Evolutionary conservation across 2,113 vertebrate genomes (phyloP), one percentile per base, ranked within the genome.

Genomic region (Albula goreensis): DNA sequence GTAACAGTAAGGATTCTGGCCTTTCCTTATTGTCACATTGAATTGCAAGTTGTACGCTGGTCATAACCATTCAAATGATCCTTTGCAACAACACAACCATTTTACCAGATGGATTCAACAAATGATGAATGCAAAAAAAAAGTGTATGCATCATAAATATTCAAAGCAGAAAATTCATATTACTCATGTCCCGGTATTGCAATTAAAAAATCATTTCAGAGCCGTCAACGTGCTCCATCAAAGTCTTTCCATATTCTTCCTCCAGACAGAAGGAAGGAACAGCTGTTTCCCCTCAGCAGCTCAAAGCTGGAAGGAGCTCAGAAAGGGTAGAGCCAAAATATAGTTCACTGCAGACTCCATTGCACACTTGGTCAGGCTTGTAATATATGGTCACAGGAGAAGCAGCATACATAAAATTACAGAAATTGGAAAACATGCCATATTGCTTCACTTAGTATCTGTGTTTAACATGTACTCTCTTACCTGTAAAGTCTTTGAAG

Each of bases 251-350:
- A 83, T 84, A 78, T 70, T 86, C 78, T 60, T 87, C 80, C 57
- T 86, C 11, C 81, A 82, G 83, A 87, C 89, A 91, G 84, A 91
- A 86, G 90, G 84, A 66, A 19, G 5, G 63, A 90, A 88, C 90
- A 91, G 84, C 89, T 91, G 89, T 87, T 90, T 88, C 82, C 85
- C 88, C 86, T 91, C 77, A 85, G 87, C 88, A 89, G 88, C 80
- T 82, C 78, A 66, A 52, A 70, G 77, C 63, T 82, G 48, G 85
- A 60, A 86, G 70, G 78, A 56, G 77, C 80, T 85, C 13, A 57
- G 57, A 78, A 57, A 56, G 56, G 50, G 50, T 52, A 22, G 81
- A 84, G 85, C 5, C 1, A 70, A 84, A 86, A 83, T 63, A 50
- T 84, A 17, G 19, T 82, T 79, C 89, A 88, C 87, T 85, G 88